Evolutionary conservation across 2,888 invertebrate genomes (phyloP), one percentile per base, ranked within the genome.

Genomic region (Eupithecia dodoneata): DNA sequence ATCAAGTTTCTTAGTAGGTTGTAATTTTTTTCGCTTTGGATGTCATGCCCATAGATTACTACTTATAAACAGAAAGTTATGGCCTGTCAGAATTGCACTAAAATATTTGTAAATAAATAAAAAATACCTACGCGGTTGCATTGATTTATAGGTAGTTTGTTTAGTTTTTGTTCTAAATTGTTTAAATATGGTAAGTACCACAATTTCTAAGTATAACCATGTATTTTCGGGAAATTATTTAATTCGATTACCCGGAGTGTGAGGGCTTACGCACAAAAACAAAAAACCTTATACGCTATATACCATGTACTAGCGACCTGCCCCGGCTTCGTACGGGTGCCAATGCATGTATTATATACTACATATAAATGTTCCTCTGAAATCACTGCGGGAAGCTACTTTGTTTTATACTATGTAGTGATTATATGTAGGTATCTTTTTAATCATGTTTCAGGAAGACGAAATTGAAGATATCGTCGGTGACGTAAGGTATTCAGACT

Each of bases 21-120:
- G 41, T 70, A 75, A 30, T 41, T 4, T 65, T 71, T 52, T 77
- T 87, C 87, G 88, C 87, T 80, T 81, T 82, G 86, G 85, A 86
- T 90, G 91, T 90, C 93, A 93, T 91, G 1, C 1, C 30, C 30
- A 30, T 30, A 30, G 30, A 30, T 30, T 30, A 30, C 30, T 30
- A 30, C 30, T 30, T 30, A 30, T 30, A 30, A 30, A 30, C 30
- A 30, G 0, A 30, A 30, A 30, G 30, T 30, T 30, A 30, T 30
- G 90, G 88, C 89, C 88, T 89, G 93, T 93, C 94, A 93, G 90
- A 93, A 92, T 90, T 86, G 85, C 87, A 92, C 88, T 88, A 88
- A 91, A 92, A 91, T 91, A 91, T 91, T 91, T 90, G 85, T 90
- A 90, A 92, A 92, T 89, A 91, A 86, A 72, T 89, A 89, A 86